Evolutionary conservation across 2,888 invertebrate genomes (phyloP), one percentile per base, ranked within the genome.

Genomic region (Esperia sulphurella): DNA sequence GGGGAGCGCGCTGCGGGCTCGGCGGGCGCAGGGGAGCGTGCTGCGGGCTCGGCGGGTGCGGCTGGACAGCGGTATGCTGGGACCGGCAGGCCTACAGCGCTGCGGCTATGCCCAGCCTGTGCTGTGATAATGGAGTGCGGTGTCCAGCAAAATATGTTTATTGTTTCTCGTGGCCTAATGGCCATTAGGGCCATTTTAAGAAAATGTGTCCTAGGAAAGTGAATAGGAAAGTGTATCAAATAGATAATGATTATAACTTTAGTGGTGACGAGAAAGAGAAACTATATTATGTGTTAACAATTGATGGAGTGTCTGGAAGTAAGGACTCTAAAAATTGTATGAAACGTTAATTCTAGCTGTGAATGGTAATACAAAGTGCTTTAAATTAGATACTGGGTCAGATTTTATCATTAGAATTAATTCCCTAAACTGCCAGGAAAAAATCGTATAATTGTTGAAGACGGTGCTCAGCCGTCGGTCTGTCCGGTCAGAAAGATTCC

Each of bases 401-500:
- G 49, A 49, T 29, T 10, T 49, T 45, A 9, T 48, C 48, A 5
- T 13, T 39, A 14, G 14, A 49, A 56, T 43, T 54, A 59, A 29
- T 61, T 61, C 54, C 12, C 57, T n/a, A 55, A 53, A 42, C 43
- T 60, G 31, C 37, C 63, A 57, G 59, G 58, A 3, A 41, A 53
- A 48, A 53, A 59, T 46, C 51, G 39, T 13, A 59, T 61, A 13
- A 43, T 54, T 4, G 41, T 62, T 6, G 55, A 62, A 41, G 38
- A 49, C 0, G 44, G 61, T 9, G 31, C 31, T 9, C 31, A 31
- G 31, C 31, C 31, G 31, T 9, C 31, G 31, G 31, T 31, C 6
- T 58, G 55, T 37, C 52, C 57, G 8, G 46, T 52, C 9, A 48
- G 63, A 28, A 55, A 57, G 48, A 57, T 64, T 30, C 64, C 61